Evolutionary conservation across 2,797 vertebrate genomes (phyloP), one percentile per base, ranked within the genome.

Genomic region (Hoplostethus atlanticus): DNA sequence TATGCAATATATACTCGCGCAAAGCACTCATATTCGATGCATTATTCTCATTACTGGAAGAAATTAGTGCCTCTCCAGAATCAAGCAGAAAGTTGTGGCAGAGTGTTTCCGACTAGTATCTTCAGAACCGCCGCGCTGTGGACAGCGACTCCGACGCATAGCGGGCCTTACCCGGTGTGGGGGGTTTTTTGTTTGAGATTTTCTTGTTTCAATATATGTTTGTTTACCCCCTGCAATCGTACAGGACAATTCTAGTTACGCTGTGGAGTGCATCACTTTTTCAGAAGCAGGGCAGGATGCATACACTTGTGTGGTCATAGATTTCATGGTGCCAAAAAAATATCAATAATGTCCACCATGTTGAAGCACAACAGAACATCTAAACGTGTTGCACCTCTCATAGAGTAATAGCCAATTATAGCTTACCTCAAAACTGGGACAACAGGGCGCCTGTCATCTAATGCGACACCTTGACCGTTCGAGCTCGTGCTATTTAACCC

Each of bases 61-160:
- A 25, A 34, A 55, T 54, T 0, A 40, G 25, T 75, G 28, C 30
- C 28, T 38, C 7, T 66, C 50, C 2, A 44, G 52, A 57, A 47
- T 68, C 42, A 15, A 53, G 36, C n/a, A n/a, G 8, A 6, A 4
- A 6, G 16, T 17, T 6, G 6, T 36, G 31, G 21, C 4, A 50
- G 34, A 50, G 34, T 3, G 0, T 36, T 13, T 42, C 59, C 62
- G 58, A 36, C 50, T 9, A 52, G 52, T 54, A 75, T 51, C 34
- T 82, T 86, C 85, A 84, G 79, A 13, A 74, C 82, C 76, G 63
- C 66, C 44, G 46, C 59, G 34, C 13, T 5, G 36, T 73, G 79
- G 79, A 88, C 81, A 87, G 86, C 77, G 48, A 77, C 84, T 51
- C 51, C 67, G 65, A 25, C 31, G 21, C 72, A 78, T 28, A 69